A percentile compares a stretch with the other conserved stretches of the same genome.
Conservation (phyloP, 2,113 vertebrate species). For the Leucopsar rothschildi region DNA sequence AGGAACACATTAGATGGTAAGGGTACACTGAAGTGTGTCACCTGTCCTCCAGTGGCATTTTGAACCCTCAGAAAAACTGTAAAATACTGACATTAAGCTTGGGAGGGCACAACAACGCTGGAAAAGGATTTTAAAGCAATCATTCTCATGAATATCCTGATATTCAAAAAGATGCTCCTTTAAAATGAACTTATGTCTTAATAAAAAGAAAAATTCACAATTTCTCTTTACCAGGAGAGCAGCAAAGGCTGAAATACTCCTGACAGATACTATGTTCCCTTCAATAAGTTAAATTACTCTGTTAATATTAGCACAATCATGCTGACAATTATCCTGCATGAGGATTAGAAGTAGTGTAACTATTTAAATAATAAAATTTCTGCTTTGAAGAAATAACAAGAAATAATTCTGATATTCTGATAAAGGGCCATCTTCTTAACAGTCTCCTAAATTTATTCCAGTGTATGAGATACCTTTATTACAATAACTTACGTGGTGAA, state of each 20-base stretch:
- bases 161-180: background rate
- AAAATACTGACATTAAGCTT: conserved; percentile 42
- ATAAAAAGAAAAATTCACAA: background rate
- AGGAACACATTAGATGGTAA: conserved; percentile 49
- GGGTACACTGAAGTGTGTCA: background rate
- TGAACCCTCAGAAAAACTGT: conserved; percentile 38
- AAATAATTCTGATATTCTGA: background rate
- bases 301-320: background rate
- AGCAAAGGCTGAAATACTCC: background rate
- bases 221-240: background rate
- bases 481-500: background rate
- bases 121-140: background rate
- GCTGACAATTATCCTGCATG: background rate
- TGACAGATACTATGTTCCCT: background rate
- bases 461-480: background rate
- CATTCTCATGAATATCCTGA: background rate
- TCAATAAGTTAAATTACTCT: background rate
- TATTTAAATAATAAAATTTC: background rate
- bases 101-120: background rate
- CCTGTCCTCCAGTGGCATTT: conserved; percentile 54
- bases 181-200: background rate
- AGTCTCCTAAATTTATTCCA: background rate
- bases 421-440: background rate
- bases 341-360: background rate
- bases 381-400: background rate